Base-by-base conservation (phyloP, 2,113 vertebrate species). In the Chaenocephalus aceratus region DNA sequence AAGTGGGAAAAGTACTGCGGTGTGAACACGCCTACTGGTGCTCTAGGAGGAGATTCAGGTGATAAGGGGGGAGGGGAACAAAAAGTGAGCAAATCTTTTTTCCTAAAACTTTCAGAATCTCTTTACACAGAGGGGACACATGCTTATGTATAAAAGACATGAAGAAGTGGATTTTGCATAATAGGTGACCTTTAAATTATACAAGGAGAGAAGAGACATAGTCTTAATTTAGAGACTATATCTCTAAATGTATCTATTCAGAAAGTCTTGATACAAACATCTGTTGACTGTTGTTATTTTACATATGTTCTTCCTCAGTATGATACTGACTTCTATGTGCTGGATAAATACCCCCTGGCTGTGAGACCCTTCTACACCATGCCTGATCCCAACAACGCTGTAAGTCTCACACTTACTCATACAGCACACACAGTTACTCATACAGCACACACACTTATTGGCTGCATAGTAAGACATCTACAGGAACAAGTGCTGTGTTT, bases 321-420 rank as follows among this genome's bases (percentile, higher is more conserved):
- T 11, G 98, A 99, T 80, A 99, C 98, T 0, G 98, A 99, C 91
- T 99, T 99, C 94, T 99, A 98, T 63, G 96, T 99, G 87, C 96
- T 99, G 94, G 98, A 99, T 89, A 99, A 99, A 87, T 99, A 99
- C 34, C 98, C 98, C 1, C 94, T 99, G 94, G 96, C 97, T 83
- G 98, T 99, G 83, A 95, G 98, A 90, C 98, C 98, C 49, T 99
- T 99, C 94, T 99, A 99, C 94, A 99, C 98, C 13, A 99, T 99
- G 98, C 98, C 98, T 56, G 98, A 99, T 82, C 97, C 97, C 80
- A 94, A 72, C 88, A 94, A 98, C 86, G 93, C 94, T 30, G 98
- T 99, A 91, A 97, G 97, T 92, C 36, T 36, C 18, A 62, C n/a
- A 1, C 18, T n/a, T 1, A 14, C 45, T 36, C 81, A 61, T 2